A percentile compares a stretch with the other conserved stretches of the same genome.
phyloP scores from a whole-genome alignment of 2,113 vertebrate species.

The Delphinus delphis region DNA sequence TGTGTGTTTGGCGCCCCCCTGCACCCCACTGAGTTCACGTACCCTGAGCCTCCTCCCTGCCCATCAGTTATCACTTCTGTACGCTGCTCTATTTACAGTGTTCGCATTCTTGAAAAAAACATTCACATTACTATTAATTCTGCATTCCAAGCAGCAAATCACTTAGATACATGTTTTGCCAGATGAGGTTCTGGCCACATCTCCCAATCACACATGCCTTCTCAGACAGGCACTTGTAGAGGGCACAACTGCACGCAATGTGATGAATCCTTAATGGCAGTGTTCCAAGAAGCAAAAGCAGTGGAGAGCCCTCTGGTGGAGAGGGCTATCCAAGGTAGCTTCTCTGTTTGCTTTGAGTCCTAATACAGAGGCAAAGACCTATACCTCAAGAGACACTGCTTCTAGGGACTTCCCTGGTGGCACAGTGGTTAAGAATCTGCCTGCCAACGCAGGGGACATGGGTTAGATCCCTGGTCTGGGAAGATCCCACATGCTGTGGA shows the following conservation, averaged over 20 bases:
- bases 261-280: background rate
- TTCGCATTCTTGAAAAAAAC: background rate
- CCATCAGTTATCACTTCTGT: background rate
- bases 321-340: too few relatives aligned
- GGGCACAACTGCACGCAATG: background rate
- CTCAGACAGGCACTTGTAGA: background rate
- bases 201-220: background rate
- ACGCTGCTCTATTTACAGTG: too few relatives aligned
- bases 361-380: background rate
- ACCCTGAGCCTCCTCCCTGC: background rate
- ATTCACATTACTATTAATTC: background rate
- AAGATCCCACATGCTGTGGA: too few relatives aligned
- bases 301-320: background rate
- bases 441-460: too few relatives aligned
- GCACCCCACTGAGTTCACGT: background rate
- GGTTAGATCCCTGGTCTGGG: too few relatives aligned
- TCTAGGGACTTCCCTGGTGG: background rate
- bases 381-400: background rate
- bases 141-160: background rate
- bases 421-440: too few relatives aligned
- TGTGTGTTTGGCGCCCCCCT: background rate
- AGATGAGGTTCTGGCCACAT: background rate
- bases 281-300: background rate
- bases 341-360: background rate
- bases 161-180: background rate